These are phyloP conservation scores for Onthophagus sagittarius DNA, from an alignment of 2,888 invertebrate species.

Conservation along the genomic window DNA sequence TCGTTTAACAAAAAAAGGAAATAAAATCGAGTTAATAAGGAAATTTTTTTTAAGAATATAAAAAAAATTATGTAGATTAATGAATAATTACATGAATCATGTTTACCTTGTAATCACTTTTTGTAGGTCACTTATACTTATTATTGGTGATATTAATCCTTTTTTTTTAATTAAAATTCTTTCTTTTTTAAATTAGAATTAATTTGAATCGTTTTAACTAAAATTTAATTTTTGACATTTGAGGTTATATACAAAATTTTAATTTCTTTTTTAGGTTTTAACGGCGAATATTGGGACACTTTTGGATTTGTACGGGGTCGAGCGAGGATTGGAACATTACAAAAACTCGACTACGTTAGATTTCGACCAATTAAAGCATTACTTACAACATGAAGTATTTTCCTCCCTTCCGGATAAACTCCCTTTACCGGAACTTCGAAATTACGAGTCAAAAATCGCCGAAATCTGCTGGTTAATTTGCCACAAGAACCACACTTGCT, in stretches of 20 bases:
- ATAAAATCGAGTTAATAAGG: too few species aligned
- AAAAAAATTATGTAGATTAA: too few species aligned
- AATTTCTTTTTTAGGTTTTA: conserved; percentile 58
- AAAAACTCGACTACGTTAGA: conserved; percentile 64
- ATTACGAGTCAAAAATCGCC: conserved; percentile 65
- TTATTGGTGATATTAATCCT: too few species aligned
- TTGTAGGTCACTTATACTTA: too few species aligned
- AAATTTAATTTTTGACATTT: too few species aligned
- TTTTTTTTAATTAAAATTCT: too few species aligned
- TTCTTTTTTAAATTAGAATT: too few species aligned
- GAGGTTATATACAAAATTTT: not conserved
- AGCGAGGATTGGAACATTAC: conserved; percentile 75
- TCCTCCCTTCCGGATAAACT: conserved; percentile 60
- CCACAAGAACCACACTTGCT: conserved; percentile 60
- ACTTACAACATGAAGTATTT: conserved; percentile 72
- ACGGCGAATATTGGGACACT: conserved; percentile 78
- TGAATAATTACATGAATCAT: too few species aligned
- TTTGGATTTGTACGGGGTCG: conserved; percentile 72
- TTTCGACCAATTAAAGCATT: conserved; percentile 73
- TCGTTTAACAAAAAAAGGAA: too few species aligned
- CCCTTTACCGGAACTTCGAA: conserved; percentile 55
- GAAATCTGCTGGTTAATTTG: conserved; percentile 81
- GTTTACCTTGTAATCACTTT: too few species aligned
- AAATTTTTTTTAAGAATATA: too few species aligned
- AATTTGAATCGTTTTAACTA: too few species aligned